phyloP scores from a whole-genome alignment of 2,797 vertebrate genomes.

The Petrocephalus schoutedeni region DNA sequence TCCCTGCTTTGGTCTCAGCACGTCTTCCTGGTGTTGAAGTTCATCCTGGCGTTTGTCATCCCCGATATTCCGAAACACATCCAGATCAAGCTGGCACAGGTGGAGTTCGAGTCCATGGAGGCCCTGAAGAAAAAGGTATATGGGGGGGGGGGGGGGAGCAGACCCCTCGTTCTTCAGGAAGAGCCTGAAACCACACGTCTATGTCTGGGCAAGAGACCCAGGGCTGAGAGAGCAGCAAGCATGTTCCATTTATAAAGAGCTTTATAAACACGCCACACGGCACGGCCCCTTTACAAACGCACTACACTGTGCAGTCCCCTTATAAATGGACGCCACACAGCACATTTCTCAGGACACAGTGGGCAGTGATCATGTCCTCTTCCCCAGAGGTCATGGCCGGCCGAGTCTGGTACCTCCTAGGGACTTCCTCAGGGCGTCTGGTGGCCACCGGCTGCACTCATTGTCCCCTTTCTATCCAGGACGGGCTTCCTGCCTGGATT shows the following conservation, averaged over 20 bases:
- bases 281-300: too few relatives aligned
- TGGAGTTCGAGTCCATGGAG: slow-evolving; percentile 73
- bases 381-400: background rate
- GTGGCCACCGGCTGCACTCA: background rate
- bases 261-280: too few relatives aligned
- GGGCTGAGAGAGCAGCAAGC: background rate
- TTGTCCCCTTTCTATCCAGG: background rate
- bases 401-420: background rate
- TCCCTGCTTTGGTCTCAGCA: slow-evolving; percentile 68
- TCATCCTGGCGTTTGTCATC: slow-evolving; percentile 86
- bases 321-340: background rate
- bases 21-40: slow-evolving; percentile 79
- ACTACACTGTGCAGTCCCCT: too few relatives aligned
- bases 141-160: background rate
- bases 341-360: background rate
- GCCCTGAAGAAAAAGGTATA: slow-evolving; percentile 94
- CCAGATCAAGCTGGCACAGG: slow-evolving; percentile 68
- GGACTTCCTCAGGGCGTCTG: background rate
- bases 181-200: background rate
- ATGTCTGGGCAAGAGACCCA: background rate
- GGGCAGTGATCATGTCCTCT: background rate
- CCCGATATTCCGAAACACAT: slow-evolving; percentile 25
- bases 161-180: background rate
- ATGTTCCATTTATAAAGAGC: background rate
- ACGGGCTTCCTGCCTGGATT: background rate